Conservation (phyloP, 2,113 vertebrate genomes). For the Platysternon megacephalum region DNA sequence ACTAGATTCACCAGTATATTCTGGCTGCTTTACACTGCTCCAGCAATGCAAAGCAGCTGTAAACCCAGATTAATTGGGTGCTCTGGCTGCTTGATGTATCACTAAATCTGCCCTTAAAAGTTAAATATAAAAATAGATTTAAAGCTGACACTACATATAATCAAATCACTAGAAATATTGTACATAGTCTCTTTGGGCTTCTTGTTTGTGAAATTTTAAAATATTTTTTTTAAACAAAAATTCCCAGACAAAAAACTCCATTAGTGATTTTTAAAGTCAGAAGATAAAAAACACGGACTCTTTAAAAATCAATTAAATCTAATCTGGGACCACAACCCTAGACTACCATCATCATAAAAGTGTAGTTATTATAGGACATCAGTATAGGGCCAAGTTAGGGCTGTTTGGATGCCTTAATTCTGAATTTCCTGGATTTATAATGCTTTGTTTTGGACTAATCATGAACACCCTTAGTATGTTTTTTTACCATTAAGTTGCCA, state of each 20-base stretch:
- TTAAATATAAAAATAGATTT: neutral
- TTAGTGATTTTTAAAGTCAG: neutral
- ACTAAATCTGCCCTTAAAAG: neutral
- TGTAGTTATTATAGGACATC: neutral
- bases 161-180: neutral
- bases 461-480: too few species aligned
- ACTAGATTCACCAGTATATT: neutral
- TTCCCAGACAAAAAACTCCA: neutral
- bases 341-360: neutral
- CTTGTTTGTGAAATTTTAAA: neutral
- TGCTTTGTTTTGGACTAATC: neutral
- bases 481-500: neutral
- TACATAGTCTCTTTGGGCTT: neutral
- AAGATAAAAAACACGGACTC: neutral
- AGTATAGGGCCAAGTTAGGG: neutral
- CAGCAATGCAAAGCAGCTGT: neutral
- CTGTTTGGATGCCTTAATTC: neutral
- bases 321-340: neutral
- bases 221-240: neutral
- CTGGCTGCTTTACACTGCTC: neutral
- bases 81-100: neutral
- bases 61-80: neutral
- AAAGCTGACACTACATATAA: neutral
- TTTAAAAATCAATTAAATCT: neutral
- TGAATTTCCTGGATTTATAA: neutral